phyloP scores from a whole-genome alignment of 1,140 invertebrate genomes.

The Melipona quadrifasciata region DNA sequence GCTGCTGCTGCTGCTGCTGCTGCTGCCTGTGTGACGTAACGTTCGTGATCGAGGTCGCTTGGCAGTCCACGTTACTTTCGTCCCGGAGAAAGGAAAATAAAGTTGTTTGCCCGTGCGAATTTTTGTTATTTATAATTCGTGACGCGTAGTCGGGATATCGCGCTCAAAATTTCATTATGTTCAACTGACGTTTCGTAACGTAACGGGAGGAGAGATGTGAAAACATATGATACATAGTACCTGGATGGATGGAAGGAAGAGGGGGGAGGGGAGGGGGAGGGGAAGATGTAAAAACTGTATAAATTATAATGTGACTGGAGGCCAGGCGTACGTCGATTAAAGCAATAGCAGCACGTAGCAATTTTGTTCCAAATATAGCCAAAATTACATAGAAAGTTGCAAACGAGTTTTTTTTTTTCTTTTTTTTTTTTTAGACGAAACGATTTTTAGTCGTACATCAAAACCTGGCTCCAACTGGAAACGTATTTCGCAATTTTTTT shows the following conservation, averaged over 20 bases:
- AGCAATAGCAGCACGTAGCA: background rate
- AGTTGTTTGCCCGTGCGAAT: conserved; percentile 34
- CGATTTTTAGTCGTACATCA: background rate
- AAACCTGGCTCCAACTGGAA: background rate
- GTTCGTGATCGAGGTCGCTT: conserved; percentile 53
- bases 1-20: background rate
- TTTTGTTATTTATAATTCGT: conserved; percentile 36
- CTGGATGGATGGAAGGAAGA: too few relatives aligned
- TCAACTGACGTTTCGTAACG: background rate
- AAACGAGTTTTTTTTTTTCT: background rate
- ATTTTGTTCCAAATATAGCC: conserved; percentile 34
- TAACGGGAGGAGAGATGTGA: too few relatives aligned
- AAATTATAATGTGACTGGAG: background rate
- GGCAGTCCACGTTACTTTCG: background rate
- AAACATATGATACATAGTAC: background rate
- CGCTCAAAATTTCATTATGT: conserved; percentile 38
- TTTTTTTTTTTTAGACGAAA: background rate
- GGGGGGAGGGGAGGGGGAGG: too few relatives aligned
- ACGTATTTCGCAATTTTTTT: background rate
- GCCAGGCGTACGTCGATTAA: background rate
- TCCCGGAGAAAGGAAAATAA: conserved; percentile 11
- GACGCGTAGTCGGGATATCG: conserved; percentile 26
- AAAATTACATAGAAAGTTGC: conserved; percentile 26
- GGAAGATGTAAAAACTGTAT: too few relatives aligned
- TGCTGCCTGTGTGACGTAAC: conserved; percentile 35